These are phyloP conservation scores for Acanthornis magna DNA, from an alignment of 2,797 vertebrate genomes.

Conservation along the genomic window DNA sequence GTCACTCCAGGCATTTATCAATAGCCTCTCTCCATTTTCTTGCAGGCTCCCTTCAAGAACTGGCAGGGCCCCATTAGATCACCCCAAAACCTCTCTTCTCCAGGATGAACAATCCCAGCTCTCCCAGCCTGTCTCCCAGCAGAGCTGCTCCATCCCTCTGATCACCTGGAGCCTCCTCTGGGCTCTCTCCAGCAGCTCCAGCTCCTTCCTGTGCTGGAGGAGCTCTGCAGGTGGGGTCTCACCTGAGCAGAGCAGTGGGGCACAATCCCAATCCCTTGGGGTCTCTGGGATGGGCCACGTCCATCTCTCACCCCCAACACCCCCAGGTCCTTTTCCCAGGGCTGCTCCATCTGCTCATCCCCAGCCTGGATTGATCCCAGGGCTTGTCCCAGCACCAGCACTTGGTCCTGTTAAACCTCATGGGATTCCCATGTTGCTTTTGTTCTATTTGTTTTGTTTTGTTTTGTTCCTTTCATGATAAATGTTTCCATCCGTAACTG, in stretches of 20 bases:
- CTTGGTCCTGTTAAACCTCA: background rate
- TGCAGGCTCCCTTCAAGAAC: background rate
- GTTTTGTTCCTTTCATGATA: background rate
- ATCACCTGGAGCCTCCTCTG: background rate
- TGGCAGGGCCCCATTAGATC: fast-evolving
- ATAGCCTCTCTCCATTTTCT: background rate
- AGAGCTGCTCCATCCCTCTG: background rate
- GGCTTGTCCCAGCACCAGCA: background rate
- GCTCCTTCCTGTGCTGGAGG: background rate
- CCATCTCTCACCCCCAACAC: background rate
- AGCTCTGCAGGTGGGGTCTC: background rate
- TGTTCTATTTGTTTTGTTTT: background rate
- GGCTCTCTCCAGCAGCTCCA: background rate
- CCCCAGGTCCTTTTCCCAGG: background rate
- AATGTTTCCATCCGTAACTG: background rate
- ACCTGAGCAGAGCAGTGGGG: background rate
- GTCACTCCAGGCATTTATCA: background rate
- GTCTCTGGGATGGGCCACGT: too few species aligned
- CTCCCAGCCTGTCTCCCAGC: background rate
- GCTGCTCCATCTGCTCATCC: background rate
- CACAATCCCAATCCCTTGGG: background rate
- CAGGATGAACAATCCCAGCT: background rate
- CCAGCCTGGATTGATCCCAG: background rate
- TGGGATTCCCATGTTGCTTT: background rate
- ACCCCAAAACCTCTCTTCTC: background rate